phyloP scores from a whole-genome alignment of 1,140 invertebrate species.

The Theocolax elegans region DNA sequence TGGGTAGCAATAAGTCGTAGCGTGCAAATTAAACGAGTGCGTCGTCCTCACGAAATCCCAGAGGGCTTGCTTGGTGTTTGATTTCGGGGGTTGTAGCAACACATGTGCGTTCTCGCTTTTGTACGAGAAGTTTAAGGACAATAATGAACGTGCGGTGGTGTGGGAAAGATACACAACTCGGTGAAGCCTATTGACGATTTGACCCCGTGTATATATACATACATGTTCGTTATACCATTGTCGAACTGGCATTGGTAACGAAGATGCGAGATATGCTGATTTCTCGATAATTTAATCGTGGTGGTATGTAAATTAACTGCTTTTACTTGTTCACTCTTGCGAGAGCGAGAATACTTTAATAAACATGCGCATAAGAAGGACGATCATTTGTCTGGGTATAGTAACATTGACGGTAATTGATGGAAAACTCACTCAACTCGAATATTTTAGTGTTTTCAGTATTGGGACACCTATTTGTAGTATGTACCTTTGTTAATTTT shows the following conservation, averaged over 20 bases:
- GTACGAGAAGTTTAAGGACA: conserved; percentile 45
- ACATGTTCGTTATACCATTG: conserved; percentile 2
- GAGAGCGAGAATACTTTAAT: not conserved
- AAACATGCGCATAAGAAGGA: not conserved
- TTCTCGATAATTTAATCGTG: conserved; percentile 9
- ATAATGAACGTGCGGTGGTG: conserved; percentile 53
- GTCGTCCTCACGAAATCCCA: conserved; percentile 33
- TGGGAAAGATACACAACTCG: conserved; percentile 56
- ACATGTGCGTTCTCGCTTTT: conserved; percentile 39
- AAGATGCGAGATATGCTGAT: conserved; percentile 31
- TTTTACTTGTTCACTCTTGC: not conserved
- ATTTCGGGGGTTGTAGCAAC: conserved; percentile 45
- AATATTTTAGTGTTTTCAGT: too few relatives aligned
- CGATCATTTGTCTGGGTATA: not conserved
- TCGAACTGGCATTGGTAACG: not conserved
- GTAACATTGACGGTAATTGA: too few relatives aligned
- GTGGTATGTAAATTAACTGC: not conserved
- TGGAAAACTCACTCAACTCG: too few relatives aligned
- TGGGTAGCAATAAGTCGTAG: conserved; percentile 38
- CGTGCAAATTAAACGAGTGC: conserved; percentile 40
- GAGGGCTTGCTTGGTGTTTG: conserved; percentile 49
- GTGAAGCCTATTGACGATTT: too few relatives aligned
- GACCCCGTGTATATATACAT: not conserved
- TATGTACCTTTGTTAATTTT: too few relatives aligned
- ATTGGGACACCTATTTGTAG: too few relatives aligned